Conservation (phyloP, 2,888 invertebrate genomes). For the Torymus tubicola region DNA sequence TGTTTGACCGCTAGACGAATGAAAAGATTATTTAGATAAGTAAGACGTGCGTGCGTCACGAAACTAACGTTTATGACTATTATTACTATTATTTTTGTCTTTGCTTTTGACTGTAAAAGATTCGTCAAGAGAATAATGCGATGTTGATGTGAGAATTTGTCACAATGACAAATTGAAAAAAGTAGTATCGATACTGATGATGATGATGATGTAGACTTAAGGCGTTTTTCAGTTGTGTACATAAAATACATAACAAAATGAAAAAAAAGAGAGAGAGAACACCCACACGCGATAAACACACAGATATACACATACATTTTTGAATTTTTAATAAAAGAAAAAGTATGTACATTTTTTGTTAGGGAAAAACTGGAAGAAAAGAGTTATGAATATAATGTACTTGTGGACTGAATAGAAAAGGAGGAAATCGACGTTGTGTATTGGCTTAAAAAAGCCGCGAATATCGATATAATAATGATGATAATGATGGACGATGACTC, state of each 20-base stretch:
- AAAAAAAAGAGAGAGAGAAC: conserved; percentile 40
- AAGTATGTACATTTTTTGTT: conserved; percentile 54
- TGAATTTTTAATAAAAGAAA: conserved; percentile 30
- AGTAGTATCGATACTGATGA: conserved; percentile 4
- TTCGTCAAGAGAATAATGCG: conserved; percentile 28
- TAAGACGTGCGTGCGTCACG: conserved; percentile 40
- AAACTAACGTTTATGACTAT: conserved; percentile 26
- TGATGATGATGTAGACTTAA: conserved; percentile 18
- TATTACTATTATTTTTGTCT: conserved; percentile 9
- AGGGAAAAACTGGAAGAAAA: conserved; percentile 24
- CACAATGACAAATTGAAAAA: conserved; percentile 23
- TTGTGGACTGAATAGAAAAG: conserved; percentile 43
- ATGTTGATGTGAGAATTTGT: conserved; percentile 26
- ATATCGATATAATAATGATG: conserved; percentile 21
- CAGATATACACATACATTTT: conserved; percentile 4
- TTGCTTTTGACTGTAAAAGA: conserved; percentile 35
- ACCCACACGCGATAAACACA: background rate
- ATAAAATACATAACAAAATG: conserved; percentile 34
- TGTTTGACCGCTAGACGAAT: conserved; percentile 25
- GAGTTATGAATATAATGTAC: conserved; percentile 15
- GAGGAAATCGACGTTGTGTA: background rate
- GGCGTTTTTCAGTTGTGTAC: conserved; percentile 49
- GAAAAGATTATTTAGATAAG: conserved; percentile 36
- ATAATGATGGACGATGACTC: conserved; percentile 44
- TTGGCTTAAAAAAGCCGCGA: conserved; percentile 44